phyloP scores from a whole-genome alignment of 2,113 vertebrate genomes.

The Arenaria interpres region DNA sequence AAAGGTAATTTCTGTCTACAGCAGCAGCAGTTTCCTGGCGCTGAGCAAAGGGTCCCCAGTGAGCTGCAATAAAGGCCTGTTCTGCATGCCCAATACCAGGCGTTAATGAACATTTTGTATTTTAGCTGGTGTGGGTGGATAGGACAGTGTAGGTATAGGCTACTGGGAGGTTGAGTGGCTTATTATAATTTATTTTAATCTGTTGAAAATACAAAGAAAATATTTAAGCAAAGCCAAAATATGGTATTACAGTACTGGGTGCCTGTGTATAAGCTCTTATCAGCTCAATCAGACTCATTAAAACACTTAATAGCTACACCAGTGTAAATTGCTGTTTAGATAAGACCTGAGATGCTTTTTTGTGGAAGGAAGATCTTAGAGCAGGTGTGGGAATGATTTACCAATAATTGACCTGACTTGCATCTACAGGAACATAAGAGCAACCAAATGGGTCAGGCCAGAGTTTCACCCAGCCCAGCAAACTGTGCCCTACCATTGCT shows the following conservation, averaged over 20 bases:
- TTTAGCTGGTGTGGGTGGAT: neutral
- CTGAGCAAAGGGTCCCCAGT: neutral
- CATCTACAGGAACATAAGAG: neutral
- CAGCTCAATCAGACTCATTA: neutral
- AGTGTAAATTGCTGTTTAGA: neutral
- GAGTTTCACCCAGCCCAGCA: neutral
- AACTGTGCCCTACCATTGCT: neutral
- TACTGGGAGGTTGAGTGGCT: neutral
- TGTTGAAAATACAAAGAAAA: neutral
- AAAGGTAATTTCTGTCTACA: neutral
- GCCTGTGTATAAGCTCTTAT: neutral
- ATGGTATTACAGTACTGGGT: neutral
- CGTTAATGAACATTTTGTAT: neutral
- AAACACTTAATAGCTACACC: neutral
- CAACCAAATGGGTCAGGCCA: neutral
- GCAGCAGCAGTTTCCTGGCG: neutral
- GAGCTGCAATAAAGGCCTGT: neutral
- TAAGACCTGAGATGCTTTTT: neutral
- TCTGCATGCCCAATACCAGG: neutral
- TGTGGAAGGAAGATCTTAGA: neutral
- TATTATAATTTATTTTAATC: neutral
- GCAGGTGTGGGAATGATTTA: neutral
- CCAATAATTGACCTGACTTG: neutral
- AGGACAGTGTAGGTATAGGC: neutral
- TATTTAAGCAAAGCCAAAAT: neutral